Evolutionary conservation across 2,113 vertebrate species (phyloP).

Genomic region (Chaetodon trifascialis): DNA sequence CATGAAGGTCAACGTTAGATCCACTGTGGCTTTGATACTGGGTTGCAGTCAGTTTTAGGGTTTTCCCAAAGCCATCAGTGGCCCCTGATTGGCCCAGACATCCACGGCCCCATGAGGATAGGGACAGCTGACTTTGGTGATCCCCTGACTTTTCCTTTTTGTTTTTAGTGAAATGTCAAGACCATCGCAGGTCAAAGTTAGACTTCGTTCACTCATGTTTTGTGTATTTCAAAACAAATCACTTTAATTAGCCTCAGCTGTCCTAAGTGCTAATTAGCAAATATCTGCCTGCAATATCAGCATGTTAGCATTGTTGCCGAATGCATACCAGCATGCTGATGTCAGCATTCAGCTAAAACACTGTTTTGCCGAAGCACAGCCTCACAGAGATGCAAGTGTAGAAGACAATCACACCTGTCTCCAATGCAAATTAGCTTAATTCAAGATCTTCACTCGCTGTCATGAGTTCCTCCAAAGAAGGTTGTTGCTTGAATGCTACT

Average conservation of each 20-base stretch:
- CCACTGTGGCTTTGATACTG: neutral
- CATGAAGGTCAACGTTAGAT: constrained; percentile 64
- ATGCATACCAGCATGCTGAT: neutral
- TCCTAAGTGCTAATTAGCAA: neutral
- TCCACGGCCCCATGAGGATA: neutral
- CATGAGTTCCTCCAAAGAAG: too few species aligned
- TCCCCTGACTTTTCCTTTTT: neutral
- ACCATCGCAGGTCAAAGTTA: neutral
- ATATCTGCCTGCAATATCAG: neutral
- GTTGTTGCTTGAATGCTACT: too few species aligned
- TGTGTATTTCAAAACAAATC: neutral
- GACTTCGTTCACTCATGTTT: neutral
- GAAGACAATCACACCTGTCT: neutral
- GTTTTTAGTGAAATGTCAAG: neutral
- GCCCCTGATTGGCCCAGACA: neutral
- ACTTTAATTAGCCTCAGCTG: neutral
- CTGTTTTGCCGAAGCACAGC: neutral
- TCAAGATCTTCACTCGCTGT: too few species aligned
- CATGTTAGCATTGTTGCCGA: neutral
- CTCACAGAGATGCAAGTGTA: neutral
- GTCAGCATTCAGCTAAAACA: neutral
- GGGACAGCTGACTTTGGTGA: neutral
- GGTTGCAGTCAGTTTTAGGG: neutral
- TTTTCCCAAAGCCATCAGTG: constrained; percentile 2
- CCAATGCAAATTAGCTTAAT: neutral